Evolutionary conservation across 2,888 invertebrate genomes (phyloP), one percentile per base, ranked within the genome.

Genomic region (Apamea monoglypha): DNA sequence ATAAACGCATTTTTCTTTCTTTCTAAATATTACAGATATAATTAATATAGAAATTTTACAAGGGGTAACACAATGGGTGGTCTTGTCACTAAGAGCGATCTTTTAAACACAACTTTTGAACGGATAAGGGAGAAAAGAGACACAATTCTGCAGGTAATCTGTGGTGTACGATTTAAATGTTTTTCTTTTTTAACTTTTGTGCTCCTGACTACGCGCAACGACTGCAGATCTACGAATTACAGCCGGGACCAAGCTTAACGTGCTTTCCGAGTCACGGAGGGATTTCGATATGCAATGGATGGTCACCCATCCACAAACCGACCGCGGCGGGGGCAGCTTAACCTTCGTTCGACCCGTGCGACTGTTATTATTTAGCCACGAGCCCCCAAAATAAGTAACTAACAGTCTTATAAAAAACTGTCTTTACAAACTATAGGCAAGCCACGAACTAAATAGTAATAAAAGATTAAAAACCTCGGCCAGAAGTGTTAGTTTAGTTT

Each of bases 401-500:
- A n/a, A 82, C 69, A 50, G 6, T 16, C 10, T 16, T 72, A 44
- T 66, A 36, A 44, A 59, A 59, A 78, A 66, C 59, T 29, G n/a
- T 32, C 40, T 68, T 47, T n/a, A 36, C 21, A 40, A 56, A 63
- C 47, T 64, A 67, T 32, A 47, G n/a, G 50, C 56, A 56, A 67
- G 44, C 44, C 47, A 32, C 50, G 7, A 56, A 40, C 61, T 70
- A 86, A 82, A 74, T 87, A 83, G 56, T 76, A 36, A 76, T 69
- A 76, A 67, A 63, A 85, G 74, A 79, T 87, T 84, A 80, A 87
- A 86, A 84, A 78, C 72, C 76, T 72, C 32, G 14, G 25, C 32
- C 66, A 69, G 80, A 74, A 74, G 85, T 77, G 80, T 87, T 87
- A 80, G 74, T 79, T 79, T 71, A 76, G 84, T 87, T 87, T 50